Evolutionary conservation across 2,888 invertebrate species (phyloP), one percentile per base, ranked within the genome.

Genomic region (Thalpophila matura): DNA sequence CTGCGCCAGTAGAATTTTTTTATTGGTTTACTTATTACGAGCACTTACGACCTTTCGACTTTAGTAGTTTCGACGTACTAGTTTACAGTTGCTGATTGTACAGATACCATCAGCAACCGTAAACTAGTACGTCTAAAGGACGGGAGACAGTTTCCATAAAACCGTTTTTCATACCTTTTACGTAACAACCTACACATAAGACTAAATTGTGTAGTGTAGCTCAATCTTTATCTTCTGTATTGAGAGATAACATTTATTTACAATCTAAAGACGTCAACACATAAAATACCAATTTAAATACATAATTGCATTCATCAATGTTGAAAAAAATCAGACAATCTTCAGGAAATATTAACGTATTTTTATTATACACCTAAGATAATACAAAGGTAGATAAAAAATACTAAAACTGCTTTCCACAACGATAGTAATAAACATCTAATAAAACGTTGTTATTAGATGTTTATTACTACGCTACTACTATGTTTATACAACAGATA

Each of bases 381-480:
- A 58, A 58, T 35, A 45, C 16, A 58, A 33, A 12, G n/a, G 1
- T 5, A 35, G 59, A 43, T 40, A 40, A 40, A 31, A 26, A 20
- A 27, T 10, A 7, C 5, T 22, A 35, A 31, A n/a, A n/a, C n/a
- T 26, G 10, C 10, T n/a, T 2, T 9, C 16, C 1, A 40, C 54
- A 57, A 26, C 20, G 12, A 58, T 35, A 45, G 2, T 7, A 45
- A 45, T 22, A n/a, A 27, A 27, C 16, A 33, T 22, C n/a, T 58
- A 58, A 58, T 58, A 33, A 1, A n/a, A 14, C 22, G n/a, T n/a
- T n/a, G n/a, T n/a, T n/a, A n/a, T n/a, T n/a, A n/a, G n/a, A n/a
- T n/a, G n/a, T n/a, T n/a, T n/a, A n/a, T n/a, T n/a, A n/a, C n/a
- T n/a, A n/a, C n/a, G n/a, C 20, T 22, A 16, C 33, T 20, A 20